phyloP scores from a whole-genome alignment of 2,888 invertebrate species.

The Atethmia centrago region DNA sequence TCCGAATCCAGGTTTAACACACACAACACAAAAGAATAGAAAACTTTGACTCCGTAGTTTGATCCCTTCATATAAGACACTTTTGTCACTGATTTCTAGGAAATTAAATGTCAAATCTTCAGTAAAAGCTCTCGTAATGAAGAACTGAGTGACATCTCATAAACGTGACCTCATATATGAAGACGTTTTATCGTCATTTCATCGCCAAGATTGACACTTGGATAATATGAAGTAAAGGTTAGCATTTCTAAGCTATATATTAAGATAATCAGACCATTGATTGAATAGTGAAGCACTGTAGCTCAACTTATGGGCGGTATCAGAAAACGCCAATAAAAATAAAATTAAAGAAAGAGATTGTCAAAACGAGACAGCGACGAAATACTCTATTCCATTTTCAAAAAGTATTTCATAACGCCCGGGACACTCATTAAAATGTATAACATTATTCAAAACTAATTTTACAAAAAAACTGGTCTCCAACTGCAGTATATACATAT shows the following conservation, averaged over 20 bases:
- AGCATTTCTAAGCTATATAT: neutral
- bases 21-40: constrained; percentile 7
- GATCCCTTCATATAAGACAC: neutral
- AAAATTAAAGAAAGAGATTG: too few relatives aligned
- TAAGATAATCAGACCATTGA: neutral
- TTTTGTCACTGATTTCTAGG: neutral
- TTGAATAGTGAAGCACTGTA: neutral
- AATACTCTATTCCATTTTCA: constrained; percentile 28
- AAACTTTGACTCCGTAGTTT: constrained; percentile 6
- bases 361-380: neutral
- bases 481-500: constrained; percentile 2
- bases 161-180: constrained; percentile 24
- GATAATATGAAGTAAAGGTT: neutral
- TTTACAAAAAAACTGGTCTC: constrained; percentile 27
- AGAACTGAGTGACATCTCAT: constrained; percentile 12
- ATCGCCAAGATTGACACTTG: constrained; percentile 10
- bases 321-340: neutral
- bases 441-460: neutral
- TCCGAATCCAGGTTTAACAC: neutral
- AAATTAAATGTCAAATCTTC: constrained; percentile 41
- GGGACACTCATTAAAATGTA: constrained; percentile 4
- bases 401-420: neutral
- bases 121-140: neutral
- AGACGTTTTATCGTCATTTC: neutral
- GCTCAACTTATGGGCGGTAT: neutral